phyloP scores from a whole-genome alignment of 2,113 vertebrate genomes.

The Aspiorhynchus laticeps region DNA sequence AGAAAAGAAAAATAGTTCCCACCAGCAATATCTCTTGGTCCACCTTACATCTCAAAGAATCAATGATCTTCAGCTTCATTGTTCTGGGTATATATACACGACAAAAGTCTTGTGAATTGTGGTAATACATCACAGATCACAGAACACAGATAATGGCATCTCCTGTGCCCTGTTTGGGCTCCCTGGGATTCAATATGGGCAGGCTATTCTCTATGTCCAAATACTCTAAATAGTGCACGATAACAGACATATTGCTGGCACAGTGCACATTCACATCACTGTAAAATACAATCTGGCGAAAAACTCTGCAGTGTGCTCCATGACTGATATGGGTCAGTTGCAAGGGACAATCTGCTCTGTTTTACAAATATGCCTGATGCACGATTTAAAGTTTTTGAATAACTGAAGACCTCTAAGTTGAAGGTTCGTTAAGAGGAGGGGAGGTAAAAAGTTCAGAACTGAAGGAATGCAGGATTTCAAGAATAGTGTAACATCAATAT shows the following conservation, averaged over 20 bases:
- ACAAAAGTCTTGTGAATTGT: constrained; percentile 72
- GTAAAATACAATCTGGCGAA: constrained; percentile 13
- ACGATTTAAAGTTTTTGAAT: constrained; percentile 35
- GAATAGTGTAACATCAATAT: not conserved
- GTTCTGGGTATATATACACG: constrained; percentile 68
- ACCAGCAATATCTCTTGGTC: no score
- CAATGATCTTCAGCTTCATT: constrained; percentile 55
- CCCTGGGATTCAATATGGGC: constrained; percentile 25
- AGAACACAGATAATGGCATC: constrained; percentile 41
- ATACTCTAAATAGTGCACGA: constrained; percentile 46
- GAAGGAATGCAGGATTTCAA: not conserved
- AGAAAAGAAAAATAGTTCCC: no score
- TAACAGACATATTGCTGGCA: constrained; percentile 47
- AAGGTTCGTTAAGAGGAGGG: not conserved
- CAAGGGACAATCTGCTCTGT: constrained; percentile 68
- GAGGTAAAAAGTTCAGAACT: not conserved
- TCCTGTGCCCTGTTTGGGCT: constrained; percentile 41
- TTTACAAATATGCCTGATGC: constrained; percentile 64
- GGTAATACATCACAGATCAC: constrained; percentile 69
- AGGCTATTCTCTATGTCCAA: constrained; percentile 40
- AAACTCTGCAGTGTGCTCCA: constrained; percentile 52
- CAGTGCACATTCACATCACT: constrained; percentile 44
- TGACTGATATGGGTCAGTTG: constrained; percentile 67
- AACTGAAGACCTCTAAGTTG: not conserved
- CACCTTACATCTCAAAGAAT: no score